Conservation (phyloP, 2,888 invertebrate genomes). For the Agelastica alni region DNA sequence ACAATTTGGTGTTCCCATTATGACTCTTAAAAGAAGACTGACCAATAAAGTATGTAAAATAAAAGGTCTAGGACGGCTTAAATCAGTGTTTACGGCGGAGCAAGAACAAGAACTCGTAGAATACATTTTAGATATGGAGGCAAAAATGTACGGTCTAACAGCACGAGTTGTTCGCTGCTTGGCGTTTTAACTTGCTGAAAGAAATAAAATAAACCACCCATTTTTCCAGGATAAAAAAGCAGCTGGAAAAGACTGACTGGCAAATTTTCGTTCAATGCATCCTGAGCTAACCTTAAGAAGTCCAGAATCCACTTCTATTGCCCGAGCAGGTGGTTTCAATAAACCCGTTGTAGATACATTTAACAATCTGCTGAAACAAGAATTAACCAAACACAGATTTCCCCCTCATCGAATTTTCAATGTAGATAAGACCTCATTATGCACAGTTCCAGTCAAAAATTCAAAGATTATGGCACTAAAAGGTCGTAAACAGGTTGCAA, state of each 20-base stretch:
- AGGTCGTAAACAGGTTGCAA: not conserved
- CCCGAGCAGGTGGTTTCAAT: too few relatives aligned
- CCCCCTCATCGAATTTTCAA: not conserved
- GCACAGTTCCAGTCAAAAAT: not conserved
- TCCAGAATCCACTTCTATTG: conserved; percentile 1
- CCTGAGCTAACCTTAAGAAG: not conserved
- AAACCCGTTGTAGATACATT: too few relatives aligned
- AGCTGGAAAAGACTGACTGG: conserved; percentile 10
- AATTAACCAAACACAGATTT: not conserved
- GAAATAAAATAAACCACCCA: conserved; percentile 16
- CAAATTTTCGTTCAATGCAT: conserved; percentile 1
- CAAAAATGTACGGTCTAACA: conserved; percentile 8
- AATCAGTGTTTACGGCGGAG: conserved; percentile 8
- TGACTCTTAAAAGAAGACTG: too few relatives aligned
- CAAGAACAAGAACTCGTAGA: conserved; percentile 7
- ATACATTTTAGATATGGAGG: conserved; percentile 8
- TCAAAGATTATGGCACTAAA: not conserved
- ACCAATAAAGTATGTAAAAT: conserved; percentile 2
- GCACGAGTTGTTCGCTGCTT: conserved; percentile 9
- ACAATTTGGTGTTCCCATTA: too few relatives aligned
- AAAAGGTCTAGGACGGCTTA: conserved; percentile 5
- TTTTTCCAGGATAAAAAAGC: conserved; percentile 10
- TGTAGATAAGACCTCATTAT: not conserved
- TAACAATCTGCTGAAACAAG: too few relatives aligned
- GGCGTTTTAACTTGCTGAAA: conserved; percentile 9